A percentile compares a stretch with the other conserved stretches of the same genome.
phyloP scores from a whole-genome alignment of 92 coral and sea anemone species.

The Plumapathes pennacea region DNA sequence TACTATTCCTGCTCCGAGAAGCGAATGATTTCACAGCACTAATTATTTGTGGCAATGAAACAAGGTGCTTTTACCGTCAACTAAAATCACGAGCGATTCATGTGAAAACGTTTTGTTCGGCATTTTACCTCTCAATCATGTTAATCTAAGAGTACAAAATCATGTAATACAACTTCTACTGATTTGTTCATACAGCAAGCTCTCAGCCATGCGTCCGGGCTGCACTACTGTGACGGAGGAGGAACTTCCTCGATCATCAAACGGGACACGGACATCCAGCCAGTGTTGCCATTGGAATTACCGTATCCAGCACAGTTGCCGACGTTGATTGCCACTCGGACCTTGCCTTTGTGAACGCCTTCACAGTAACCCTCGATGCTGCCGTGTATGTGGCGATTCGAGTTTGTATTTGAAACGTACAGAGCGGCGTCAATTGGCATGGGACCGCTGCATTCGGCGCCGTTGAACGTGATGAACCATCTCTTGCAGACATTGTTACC shows the following conservation, averaged over 20 bases:
- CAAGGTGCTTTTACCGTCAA: no score
- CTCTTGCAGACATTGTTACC: constrained; percentile 5
- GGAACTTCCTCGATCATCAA: constrained; percentile 35
- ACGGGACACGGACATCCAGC: constrained; percentile 31
- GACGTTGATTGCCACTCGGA: constrained; percentile 26
- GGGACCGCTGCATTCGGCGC: constrained; percentile 26
- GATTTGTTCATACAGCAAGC: no score
- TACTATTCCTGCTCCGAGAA: no score
- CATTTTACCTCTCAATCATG: no score
- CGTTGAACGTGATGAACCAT: constrained; percentile 44
- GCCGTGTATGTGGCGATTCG: neutral
- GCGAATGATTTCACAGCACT: no score
- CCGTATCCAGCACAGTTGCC: constrained; percentile 24
- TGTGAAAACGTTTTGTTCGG: no score
- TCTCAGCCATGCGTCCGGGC: no score
- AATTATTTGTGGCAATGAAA: no score
- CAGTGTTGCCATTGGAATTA: constrained; percentile 6
- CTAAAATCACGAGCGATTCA: no score
- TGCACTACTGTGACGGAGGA: neutral
- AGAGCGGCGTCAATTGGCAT: constrained; percentile 11
- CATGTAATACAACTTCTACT: no score
- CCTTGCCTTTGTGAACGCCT: constrained; percentile 13
- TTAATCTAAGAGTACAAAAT: no score
- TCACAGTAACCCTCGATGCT: constrained; percentile 30
- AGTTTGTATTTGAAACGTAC: neutral